Conservation (phyloP, 2,113 vertebrate genomes). For the Python bivittatus region DNA sequence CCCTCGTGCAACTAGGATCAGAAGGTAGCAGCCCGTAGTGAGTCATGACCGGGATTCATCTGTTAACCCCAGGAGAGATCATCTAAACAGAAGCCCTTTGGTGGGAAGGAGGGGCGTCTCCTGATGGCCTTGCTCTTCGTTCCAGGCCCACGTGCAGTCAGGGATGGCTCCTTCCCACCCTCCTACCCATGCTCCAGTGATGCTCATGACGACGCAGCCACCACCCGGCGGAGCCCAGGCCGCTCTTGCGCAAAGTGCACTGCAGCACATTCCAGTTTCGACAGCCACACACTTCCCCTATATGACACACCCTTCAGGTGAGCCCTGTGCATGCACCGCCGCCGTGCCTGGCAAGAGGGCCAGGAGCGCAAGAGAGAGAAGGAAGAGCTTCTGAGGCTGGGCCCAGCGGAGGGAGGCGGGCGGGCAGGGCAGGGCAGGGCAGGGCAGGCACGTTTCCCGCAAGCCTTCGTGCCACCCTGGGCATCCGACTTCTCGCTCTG, state of each 20-base stretch:
- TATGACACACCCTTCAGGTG: conserved; percentile 87
- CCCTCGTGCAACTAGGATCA: not conserved
- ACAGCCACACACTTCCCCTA: conserved; percentile 87
- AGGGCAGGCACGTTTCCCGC: no score
- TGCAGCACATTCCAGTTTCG: conserved; percentile 94
- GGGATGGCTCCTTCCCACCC: conserved; percentile 95
- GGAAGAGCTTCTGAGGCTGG: rapidly evolving
- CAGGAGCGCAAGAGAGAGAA: rapidly evolving
- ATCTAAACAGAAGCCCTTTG: not conserved
- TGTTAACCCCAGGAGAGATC: not conserved
- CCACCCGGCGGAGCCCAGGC: conserved; percentile 93
- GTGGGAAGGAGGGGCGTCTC: conserved; percentile 53
- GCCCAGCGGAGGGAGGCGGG: not conserved
- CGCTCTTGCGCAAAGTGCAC: conserved; percentile 88
- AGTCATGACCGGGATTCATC: not conserved
- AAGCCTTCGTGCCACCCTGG: not conserved
- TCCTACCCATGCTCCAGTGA: conserved; percentile 91
- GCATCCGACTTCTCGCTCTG: not conserved
- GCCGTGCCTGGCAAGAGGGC: not conserved
- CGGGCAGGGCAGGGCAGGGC: conserved; percentile 9
- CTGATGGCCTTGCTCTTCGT: conserved; percentile 71
- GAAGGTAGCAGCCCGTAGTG: not conserved
- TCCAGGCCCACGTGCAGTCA: conserved; percentile 98
- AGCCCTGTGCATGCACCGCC: conserved; percentile 35
- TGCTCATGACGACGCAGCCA: conserved; percentile 97